Evolutionary conservation across 2,797 vertebrate genomes (phyloP).

Genomic region (Enteromius trimaculatus): DNA sequence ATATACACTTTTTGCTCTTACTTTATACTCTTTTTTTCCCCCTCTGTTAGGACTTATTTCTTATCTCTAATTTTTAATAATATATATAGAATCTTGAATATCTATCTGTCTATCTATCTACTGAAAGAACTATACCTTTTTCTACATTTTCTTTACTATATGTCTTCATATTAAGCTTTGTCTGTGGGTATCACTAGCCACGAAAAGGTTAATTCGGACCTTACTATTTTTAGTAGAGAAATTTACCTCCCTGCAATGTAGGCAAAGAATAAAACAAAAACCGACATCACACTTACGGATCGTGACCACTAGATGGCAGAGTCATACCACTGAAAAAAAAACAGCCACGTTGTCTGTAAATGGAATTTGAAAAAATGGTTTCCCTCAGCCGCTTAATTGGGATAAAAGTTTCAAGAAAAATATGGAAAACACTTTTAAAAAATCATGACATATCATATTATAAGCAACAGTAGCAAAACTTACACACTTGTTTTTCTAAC

Average conservation of each 20-base stretch:
- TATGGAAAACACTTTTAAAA: neutral
- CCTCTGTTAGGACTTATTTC: no score
- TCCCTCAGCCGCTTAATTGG: neutral
- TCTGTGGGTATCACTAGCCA: neutral
- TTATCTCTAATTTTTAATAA: no score
- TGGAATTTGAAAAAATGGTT: neutral
- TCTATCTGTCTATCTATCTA: neutral
- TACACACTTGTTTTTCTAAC: neutral
- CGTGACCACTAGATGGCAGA: slow-evolving; percentile 77
- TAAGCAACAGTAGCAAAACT: neutral
- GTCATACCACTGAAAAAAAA: slow-evolving; percentile 58
- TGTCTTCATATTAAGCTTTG: neutral
- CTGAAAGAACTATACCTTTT: neutral
- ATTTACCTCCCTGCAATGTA: neutral
- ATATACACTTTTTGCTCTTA: no score
- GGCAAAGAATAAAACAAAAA: neutral
- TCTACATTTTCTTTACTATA: neutral
- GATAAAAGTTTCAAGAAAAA: neutral
- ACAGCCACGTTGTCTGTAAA: neutral
- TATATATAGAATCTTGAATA: no score
- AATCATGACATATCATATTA: neutral
- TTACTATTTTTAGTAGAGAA: neutral
- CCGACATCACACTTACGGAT: neutral
- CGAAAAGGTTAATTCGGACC: neutral
- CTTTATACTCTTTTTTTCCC: no score